Percentiles rank a stretch among this genome's conserved stretches.
Conservation (phyloP, 1,140 invertebrate genomes). For the Drosophila santomea region DNA sequence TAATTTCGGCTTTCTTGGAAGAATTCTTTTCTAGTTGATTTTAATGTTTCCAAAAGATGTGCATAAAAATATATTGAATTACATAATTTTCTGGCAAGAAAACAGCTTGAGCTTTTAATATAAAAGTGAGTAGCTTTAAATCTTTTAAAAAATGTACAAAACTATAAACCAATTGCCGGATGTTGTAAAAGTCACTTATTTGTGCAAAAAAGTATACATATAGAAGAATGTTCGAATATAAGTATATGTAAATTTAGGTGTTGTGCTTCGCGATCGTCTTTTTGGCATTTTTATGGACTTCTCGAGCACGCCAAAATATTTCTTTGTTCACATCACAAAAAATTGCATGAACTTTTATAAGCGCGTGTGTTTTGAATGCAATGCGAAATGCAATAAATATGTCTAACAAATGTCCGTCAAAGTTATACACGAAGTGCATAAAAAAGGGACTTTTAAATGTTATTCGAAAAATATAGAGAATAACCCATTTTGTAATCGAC, state of each 20-base stretch:
- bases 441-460: slow-evolving; percentile 3
- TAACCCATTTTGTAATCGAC: no score
- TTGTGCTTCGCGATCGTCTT: slow-evolving; percentile 22
- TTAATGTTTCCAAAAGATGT: not conserved
- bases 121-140: no score
- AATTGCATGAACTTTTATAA: slow-evolving; percentile 66
- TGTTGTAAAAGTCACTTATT: no score
- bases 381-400: slow-evolving; percentile 48
- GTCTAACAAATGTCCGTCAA: slow-evolving; percentile 33
- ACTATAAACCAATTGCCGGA: not conserved
- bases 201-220: not conserved
- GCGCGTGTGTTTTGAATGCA: slow-evolving; percentile 46
- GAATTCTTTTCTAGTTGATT: not conserved
- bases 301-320: slow-evolving; percentile 74
- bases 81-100: no score
- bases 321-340: slow-evolving; percentile 72
- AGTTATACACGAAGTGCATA: slow-evolving; percentile 13
- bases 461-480: not conserved
- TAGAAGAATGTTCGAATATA: slow-evolving; percentile 5
- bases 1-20: slow-evolving; percentile 25
- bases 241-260: slow-evolving; percentile 24
- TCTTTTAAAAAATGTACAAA: not conserved
- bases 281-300: slow-evolving; percentile 65
- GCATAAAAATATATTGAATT: no score
- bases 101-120: no score